phyloP scores from a whole-genome alignment of 2,113 vertebrate species.

The Brachyistius frenatus region DNA sequence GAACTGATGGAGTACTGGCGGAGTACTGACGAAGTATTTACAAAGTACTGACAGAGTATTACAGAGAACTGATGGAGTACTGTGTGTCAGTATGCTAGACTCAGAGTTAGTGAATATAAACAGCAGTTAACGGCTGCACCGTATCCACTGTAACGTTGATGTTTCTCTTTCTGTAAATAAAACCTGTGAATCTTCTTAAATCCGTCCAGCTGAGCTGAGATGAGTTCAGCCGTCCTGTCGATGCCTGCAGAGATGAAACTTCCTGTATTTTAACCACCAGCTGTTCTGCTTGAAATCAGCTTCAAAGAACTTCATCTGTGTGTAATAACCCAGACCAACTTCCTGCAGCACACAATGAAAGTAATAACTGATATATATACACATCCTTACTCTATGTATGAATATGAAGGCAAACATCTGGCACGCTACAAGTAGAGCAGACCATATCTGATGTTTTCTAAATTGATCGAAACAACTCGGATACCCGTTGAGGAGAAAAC shows the following conservation, averaged over 20 bases:
- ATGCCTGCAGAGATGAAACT: neutral
- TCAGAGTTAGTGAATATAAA: no score
- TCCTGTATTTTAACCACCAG: neutral
- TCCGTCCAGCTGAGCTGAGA: neutral
- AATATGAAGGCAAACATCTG: no score
- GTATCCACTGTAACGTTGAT: neutral
- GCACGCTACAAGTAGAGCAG: no score
- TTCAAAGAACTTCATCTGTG: neutral
- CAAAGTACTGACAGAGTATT: no score
- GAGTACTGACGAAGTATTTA: no score
- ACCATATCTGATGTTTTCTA: no score
- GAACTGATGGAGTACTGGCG: no score
- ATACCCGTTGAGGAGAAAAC: no score
- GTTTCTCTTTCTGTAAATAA: neutral
- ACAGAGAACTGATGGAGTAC: no score
- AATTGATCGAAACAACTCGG: no score
- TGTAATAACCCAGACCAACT: neutral
- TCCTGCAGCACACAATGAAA: neutral
- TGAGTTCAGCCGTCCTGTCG: neutral
- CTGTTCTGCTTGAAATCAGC: rapidly evolving
- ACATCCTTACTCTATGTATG: no score
- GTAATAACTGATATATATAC: neutral
- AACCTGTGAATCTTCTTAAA: neutral
- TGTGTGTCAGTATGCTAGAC: no score
- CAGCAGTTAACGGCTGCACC: neutral